Conservation (phyloP, 2,888 invertebrate species). For the Axea sp. region DNA sequence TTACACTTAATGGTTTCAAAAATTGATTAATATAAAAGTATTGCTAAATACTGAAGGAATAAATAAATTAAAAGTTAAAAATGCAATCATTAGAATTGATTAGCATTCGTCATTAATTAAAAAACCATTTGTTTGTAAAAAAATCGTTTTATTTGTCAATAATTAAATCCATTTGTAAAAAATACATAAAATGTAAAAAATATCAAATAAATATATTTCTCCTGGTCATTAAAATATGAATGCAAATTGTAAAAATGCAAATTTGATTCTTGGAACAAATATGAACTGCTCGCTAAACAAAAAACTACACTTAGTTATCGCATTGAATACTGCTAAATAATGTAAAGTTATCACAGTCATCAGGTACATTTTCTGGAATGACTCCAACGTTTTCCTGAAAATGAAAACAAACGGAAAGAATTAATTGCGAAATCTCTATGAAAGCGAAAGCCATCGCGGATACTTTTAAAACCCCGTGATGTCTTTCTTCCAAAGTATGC, state of each 20-base stretch:
- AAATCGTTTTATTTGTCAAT: not conserved
- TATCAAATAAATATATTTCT: not conserved
- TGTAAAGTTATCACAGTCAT: conserved; percentile 74
- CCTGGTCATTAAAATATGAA: not conserved
- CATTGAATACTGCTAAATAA: conserved; percentile 29
- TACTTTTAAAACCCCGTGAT: not conserved
- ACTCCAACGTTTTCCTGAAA: conserved; percentile 71
- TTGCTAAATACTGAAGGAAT: no score
- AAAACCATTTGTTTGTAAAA: not conserved
- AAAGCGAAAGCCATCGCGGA: conserved; percentile 1
- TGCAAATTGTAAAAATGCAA: no score
- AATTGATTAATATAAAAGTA: no score
- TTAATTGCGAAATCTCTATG: conserved; percentile 4
- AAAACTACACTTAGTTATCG: conserved; percentile 8
- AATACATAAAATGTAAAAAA: not conserved
- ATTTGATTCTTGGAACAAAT: no score
- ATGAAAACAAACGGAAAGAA: conserved; percentile 65
- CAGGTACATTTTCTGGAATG: conserved; percentile 73
- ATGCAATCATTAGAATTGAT: no score
- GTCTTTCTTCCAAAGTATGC: not conserved
- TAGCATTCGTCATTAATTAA: no score
- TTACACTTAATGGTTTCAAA: no score
- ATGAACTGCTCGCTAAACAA: no score
- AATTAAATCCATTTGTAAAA: not conserved
- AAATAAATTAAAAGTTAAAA: no score